Evolutionary conservation across 2,888 invertebrate genomes (phyloP).

Genomic region (Margaritifera margaritifera): DNA sequence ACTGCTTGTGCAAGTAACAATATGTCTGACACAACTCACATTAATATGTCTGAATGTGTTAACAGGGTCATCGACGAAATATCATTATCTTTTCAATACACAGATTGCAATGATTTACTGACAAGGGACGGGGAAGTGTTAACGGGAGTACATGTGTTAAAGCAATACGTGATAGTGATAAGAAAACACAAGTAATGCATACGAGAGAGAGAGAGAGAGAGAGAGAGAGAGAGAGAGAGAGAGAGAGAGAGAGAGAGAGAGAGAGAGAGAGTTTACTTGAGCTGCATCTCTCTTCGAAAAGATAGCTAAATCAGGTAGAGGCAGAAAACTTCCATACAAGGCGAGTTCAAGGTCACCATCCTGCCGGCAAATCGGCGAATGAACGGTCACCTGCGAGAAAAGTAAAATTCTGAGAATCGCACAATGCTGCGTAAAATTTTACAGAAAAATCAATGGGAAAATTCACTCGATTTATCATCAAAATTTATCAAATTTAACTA

Average conservation of each 20-base stretch:
- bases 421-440: too few species aligned
- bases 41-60: too few species aligned
- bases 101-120: too few species aligned
- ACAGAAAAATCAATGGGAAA: too few species aligned
- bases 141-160: neutral
- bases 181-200: neutral
- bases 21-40: too few species aligned
- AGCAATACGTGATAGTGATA: neutral
- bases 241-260: neutral
- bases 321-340: slow-evolving; percentile 69
- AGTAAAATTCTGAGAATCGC: too few species aligned
- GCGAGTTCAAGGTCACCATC: slow-evolving; percentile 66
- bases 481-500: too few species aligned
- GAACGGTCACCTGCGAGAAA: slow-evolving; percentile 61
- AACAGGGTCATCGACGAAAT: too few species aligned
- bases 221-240: neutral
- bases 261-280: neutral
- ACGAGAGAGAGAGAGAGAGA: neutral
- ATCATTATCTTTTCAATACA: too few species aligned
- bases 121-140: too few species aligned
- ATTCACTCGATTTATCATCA: too few species aligned
- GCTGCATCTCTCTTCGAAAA: slow-evolving; percentile 21
- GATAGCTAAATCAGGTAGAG: slow-evolving; percentile 45
- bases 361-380: slow-evolving; percentile 60
- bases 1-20: too few species aligned